phyloP scores from a whole-genome alignment of 2,797 vertebrate genomes.

The Eutrigla gurnardus region DNA sequence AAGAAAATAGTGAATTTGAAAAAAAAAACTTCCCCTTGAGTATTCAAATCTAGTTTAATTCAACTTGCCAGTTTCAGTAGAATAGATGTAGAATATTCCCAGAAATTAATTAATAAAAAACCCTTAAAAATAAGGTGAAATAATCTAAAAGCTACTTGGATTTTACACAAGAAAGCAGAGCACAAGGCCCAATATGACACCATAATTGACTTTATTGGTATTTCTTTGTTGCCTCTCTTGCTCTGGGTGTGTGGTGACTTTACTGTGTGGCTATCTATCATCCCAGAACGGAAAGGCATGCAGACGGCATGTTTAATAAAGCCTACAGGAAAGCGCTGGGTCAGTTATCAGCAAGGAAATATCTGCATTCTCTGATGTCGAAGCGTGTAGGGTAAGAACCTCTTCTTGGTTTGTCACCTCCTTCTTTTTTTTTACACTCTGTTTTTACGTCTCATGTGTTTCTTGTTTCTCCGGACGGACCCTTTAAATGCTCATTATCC shows the following conservation, averaged over 20 bases:
- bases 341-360: conserved; percentile 94
- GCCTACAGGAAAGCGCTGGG: conserved; percentile 95
- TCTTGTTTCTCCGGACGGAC: conserved; percentile 46
- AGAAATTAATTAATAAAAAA: neutral
- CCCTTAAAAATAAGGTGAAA: neutral
- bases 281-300: conserved; percentile 89
- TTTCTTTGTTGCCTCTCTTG: conserved; percentile 68
- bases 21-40: neutral
- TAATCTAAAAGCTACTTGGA: neutral
- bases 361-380: conserved; percentile 94
- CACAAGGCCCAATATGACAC: conserved; percentile 1
- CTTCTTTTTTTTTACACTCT: conserved; percentile 43
- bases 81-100: neutral
- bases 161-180: neutral
- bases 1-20: neutral
- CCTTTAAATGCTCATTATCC: conserved; percentile 55
- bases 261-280: conserved; percentile 81
- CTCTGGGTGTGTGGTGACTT: conserved; percentile 75
- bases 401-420: conserved; percentile 60
- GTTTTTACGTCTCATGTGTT: conserved; percentile 63
- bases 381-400: conserved; percentile 94
- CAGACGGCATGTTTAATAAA: conserved; percentile 95
- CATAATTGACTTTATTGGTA: neutral
- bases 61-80: neutral
- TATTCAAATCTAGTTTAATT: neutral